A percentile compares a stretch with the other conserved stretches of the same genome.
phyloP scores from a whole-genome alignment of 2,797 vertebrate species.

The Oreonectes daqikongensis region DNA sequence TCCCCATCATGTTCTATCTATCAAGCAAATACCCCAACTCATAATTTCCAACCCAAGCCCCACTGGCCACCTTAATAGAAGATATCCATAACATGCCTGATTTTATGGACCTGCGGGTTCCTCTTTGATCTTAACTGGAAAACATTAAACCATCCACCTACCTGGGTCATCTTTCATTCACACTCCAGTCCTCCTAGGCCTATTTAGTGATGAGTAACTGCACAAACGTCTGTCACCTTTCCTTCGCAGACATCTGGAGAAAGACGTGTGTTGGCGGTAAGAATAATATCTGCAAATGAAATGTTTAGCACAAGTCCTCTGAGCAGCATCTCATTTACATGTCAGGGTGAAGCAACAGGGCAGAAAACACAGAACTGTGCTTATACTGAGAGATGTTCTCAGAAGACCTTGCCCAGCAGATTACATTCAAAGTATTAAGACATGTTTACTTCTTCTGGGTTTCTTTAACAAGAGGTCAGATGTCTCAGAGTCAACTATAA shows the following conservation, averaged over 20 bases:
- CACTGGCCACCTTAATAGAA: conserved; percentile 14
- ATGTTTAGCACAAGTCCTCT: conserved; percentile 20
- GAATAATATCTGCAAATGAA: conserved; percentile 50
- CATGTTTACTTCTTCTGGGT: conserved; percentile 22
- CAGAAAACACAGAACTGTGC: background rate
- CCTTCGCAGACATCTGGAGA: conserved; percentile 60
- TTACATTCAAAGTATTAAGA: conserved; percentile 26
- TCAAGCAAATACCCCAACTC: background rate
- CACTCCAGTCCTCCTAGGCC: conserved; percentile 69
- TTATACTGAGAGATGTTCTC: background rate
- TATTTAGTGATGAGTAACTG: conserved; percentile 77
- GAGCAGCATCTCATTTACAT: conserved; percentile 27
- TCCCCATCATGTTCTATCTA: background rate
- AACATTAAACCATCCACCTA: conserved; percentile 31
- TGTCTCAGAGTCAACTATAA: conserved; percentile 18
- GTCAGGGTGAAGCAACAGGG: conserved; percentile 13
- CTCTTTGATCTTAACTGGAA: conserved; percentile 22
- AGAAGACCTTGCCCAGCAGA: conserved; percentile 14
- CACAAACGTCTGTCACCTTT: conserved; percentile 54
- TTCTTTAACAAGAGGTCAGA: conserved; percentile 29
- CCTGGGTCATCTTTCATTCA: conserved; percentile 38
- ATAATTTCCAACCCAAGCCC: conserved; percentile 7
- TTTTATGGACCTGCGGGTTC: conserved; percentile 11
- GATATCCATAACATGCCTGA: conserved; percentile 6
- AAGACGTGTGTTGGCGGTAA: conserved; percentile 48